Evolutionary conservation across 2,113 vertebrate genomes (phyloP), one percentile per base, ranked within the genome.

Genomic region (Halcyon senegalensis): DNA sequence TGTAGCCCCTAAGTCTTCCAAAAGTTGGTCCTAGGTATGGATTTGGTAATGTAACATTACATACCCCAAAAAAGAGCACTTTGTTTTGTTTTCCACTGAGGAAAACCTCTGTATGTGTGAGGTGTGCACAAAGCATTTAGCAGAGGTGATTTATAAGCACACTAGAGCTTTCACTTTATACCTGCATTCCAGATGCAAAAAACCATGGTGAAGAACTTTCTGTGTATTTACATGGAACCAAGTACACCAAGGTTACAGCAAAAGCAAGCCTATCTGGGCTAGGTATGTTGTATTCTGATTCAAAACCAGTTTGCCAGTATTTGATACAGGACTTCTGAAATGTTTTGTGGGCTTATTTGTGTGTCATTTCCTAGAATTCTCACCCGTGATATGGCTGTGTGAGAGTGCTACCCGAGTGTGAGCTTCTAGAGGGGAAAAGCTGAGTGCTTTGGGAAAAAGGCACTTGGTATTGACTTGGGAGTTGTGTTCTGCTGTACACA

Each of bases 161-260:
- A 56, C 27, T 33, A 63, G 60, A 64, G 69, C 48, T 94, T 75
- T 82, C 15, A 24, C 80, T 87, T 92, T 44, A 73, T 95, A 56
- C 58, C 23, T 90, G 13, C 14, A 10, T 75, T 87, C 35, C 64
- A 82, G 64, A 37, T 78, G 59, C 9, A 64, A 43, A 90, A 16
- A 2, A 16, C 56, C 83, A 87, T 70, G 53, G 60, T 64, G 51
- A 92, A 87, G 85, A 90, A 92, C 64, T 64, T 92, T 37, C 68
- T 80, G 44, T 79, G 58, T 64, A 60, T 94, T 96, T 90, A 75
- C 51, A 56, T 76, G 73, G 56, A 92, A 94, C 93, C 81, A 64
- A 89, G 30, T 39, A 31, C 69, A 27, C 33, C 0, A 31, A 75
- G 68, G 79, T 89, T 92, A 50, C 31, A 68, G 60, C 60, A 78